Base-by-base conservation (phyloP, 1,140 invertebrate species). In the Trypoxylus dichotomus region DNA sequence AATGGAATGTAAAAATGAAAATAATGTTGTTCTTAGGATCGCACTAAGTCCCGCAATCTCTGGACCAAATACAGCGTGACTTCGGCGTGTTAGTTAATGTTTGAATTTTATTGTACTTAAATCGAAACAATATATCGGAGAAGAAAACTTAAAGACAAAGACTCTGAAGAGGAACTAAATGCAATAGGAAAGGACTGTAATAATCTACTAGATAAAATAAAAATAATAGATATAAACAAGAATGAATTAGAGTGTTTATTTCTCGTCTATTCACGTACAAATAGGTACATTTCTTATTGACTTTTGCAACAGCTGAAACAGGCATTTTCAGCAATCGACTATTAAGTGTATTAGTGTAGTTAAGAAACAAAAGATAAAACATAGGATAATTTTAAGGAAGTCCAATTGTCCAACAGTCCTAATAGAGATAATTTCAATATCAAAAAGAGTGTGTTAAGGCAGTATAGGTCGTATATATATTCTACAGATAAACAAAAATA, bases 371-470 rank as follows among this genome's bases (percentile, higher is more conserved):
- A 7, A 68, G 60, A 68, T n/a, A 21, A 25, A 29, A 13, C 8
- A 15, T 11, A 27, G 60, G 21, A 68, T 21, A 54, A n/a, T 68
- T 68, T 68, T 68, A 68, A 68, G 6, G 60, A 68, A 68, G 60
- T 68, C 60, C 60, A 68, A 68, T 68, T 29, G 5, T 68, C 60
- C 60, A 68, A 68, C 60, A 68, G 27, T 68, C 60, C 60, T 68
- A 68, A 24, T 15, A 68, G 21, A 60, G 60, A 68, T 3, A 68
- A 27, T 68, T 25, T 68, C n/a, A 68, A 68, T 21, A 68, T 25
- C 29, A 68, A 76, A 24, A 19, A 60, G 58, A 76, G 43, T 74
- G 72, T 74, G 72, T 74, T 74, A 74, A 74, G 29, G 72, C 27
- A 32, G 21, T 74, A 37, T 27, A 71, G 24, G 24, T 29, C 24